Percentiles rank a stretch among this genome's conserved stretches.
Evolutionary conservation across 2,888 invertebrate genomes (phyloP).

Genomic region (Lacanobia wlatinum): DNA sequence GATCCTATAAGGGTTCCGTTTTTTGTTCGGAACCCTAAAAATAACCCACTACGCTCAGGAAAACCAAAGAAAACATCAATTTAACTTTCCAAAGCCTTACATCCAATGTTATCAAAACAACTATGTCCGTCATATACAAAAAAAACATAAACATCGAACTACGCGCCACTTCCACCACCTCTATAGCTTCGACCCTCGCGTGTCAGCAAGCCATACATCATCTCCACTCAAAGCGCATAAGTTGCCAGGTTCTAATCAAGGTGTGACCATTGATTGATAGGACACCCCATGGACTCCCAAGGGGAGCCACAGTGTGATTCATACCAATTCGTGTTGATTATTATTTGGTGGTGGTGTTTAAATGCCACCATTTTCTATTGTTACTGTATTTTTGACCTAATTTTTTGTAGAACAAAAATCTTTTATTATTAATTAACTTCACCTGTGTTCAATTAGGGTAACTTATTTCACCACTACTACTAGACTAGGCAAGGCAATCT

Average conservation of each 20-base stretch:
- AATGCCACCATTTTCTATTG: constrained; percentile 6
- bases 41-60: no score
- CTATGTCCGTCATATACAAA: not conserved
- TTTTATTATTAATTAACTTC: no score
- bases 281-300: constrained; percentile 67
- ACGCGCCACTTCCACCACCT: constrained; percentile 54
- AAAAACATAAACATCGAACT: not conserved
- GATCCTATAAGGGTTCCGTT: no score
- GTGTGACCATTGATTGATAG: constrained; percentile 89
- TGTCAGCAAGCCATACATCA: constrained; percentile 85
- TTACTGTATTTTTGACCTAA: not conserved
- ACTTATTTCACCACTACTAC: no score
- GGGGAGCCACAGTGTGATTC: constrained; percentile 66
- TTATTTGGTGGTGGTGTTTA: constrained; percentile 25
- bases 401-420: no score
- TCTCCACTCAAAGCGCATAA: constrained; percentile 85
- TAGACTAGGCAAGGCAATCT: no score
- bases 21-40: no score
- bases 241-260: constrained; percentile 86
- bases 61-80: no score
- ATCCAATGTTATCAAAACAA: no score
- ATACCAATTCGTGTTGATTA: constrained; percentile 65
- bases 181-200: constrained; percentile 72
- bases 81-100: no score
- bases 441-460: no score